Conservation (phyloP, 2,797 vertebrate species). For the Macrochelys suwanniensis region DNA sequence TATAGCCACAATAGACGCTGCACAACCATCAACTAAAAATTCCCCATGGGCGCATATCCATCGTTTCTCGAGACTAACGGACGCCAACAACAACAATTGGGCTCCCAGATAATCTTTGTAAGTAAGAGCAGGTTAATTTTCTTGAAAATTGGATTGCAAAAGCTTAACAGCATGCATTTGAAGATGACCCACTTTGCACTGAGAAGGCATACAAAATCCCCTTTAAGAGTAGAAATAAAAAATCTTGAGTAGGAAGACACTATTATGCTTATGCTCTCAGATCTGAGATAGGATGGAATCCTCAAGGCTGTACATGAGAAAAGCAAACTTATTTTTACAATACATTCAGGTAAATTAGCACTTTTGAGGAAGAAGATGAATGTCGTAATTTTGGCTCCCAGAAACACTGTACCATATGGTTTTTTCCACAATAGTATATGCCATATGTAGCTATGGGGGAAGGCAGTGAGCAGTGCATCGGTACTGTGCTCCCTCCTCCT, state of each 20-base stretch:
- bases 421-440: not conserved
- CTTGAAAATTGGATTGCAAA: conserved; percentile 74
- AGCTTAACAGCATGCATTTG: conserved; percentile 67
- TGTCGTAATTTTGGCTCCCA: not conserved
- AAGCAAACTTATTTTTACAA: not conserved
- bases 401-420: not conserved
- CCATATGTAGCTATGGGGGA: accelerated
- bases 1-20: no score
- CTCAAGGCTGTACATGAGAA: not conserved
- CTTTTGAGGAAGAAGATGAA: not conserved
- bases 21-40: no score
- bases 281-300: conserved; percentile 9
- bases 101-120: conserved; percentile 57
- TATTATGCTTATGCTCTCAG: conserved; percentile 14
- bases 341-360: not conserved
- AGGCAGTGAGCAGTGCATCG: not conserved
- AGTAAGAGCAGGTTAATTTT: conserved; percentile 69
- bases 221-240: conserved; percentile 14
- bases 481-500: not conserved
- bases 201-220: conserved; percentile 47
- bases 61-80: no score
- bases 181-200: conserved; percentile 62
- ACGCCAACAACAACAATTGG: no score
- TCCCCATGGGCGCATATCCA: no score
- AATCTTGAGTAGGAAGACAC: conserved; percentile 22